Base-by-base conservation (phyloP, 2,888 invertebrate species). In the Conops quadrifasciatus region DNA sequence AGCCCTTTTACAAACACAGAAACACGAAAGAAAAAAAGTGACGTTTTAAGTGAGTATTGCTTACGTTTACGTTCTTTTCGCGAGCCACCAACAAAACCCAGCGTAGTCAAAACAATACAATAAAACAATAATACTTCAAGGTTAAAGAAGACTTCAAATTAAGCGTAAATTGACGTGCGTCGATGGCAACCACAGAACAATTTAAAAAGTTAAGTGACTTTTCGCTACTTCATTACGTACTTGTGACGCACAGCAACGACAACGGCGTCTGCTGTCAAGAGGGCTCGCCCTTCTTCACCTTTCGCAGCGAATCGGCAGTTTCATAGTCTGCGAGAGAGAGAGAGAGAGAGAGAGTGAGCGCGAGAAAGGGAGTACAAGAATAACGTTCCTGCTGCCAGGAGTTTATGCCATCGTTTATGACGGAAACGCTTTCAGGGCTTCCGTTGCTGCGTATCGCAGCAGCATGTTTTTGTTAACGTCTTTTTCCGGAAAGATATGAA, bases 171-270 rank as follows among this genome's bases (percentile, higher is more conserved):
- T 47, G 19, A 36, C 4, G 66, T 0, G 19, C 5, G n/a, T 13
- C 7, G 13, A 28, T 9, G 13, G 1, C 36, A 68, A 62, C 68
- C 62, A 62, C 51, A 49, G 65, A 72, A 60, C 67, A 71, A 67
- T 72, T 72, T 65, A 59, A 65, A 80, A 80, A 78, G 71, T 80
- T 80, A 81, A 80, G 80, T 81, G 82, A 81, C 79, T 80, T 81
- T 81, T 78, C 82, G 77, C 81, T 80, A 81, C 78, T 80, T 82
- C 80, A 81, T 81, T 81, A 77, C 9, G 36, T n/a, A n/a, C 36
- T 36, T 9, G 36, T 79, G 80, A 36, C 4, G 5, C 9, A 36
- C 36, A 9, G 36, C 36, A 36, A 36, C 36, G 9, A 36, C 36
- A 36, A 36, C 36, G 36, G 9, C 36, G 36, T 7, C 36, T 36